Conservation (phyloP, 1,140 invertebrate genomes). For the Papilio helenus region DNA sequence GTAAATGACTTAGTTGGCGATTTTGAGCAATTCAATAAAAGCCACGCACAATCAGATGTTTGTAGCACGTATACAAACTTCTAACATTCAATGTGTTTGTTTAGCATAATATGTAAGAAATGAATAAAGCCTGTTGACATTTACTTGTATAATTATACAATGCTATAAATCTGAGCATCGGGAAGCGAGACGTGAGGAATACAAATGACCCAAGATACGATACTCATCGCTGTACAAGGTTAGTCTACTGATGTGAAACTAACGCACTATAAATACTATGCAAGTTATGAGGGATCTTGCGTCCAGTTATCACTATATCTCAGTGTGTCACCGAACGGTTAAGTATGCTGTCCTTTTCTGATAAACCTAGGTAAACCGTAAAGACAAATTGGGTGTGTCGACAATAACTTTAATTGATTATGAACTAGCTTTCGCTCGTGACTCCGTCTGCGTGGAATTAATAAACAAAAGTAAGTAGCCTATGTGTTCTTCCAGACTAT, state of each 20-base stretch:
- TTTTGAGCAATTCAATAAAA: background rate
- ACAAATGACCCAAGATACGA: conserved; percentile 11
- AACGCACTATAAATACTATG: conserved; percentile 5
- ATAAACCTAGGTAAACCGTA: background rate
- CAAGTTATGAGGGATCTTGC: background rate
- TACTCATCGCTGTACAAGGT: conserved; percentile 21
- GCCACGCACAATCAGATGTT: background rate
- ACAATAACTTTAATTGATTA: no score
- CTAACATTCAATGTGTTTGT: background rate
- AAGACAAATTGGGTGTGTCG: no score
- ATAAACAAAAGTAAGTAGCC: no score
- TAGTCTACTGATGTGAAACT: conserved; percentile 20
- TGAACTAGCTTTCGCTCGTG: no score
- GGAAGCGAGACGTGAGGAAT: conserved; percentile 26
- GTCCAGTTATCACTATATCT: background rate
- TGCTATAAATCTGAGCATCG: conserved; percentile 18
- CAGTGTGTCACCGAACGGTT: background rate
- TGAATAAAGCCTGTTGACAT: background rate
- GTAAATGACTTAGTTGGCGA: background rate
- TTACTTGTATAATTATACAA: background rate
- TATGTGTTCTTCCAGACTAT: no score
- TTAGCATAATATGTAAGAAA: background rate
- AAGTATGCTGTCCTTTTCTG: background rate
- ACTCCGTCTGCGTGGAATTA: no score
- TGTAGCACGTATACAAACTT: background rate